Percentiles rank a stretch among this genome's conserved stretches.
Evolutionary conservation across 2,113 vertebrate genomes (phyloP).

Genomic region (Myrmecobius fasciatus): DNA sequence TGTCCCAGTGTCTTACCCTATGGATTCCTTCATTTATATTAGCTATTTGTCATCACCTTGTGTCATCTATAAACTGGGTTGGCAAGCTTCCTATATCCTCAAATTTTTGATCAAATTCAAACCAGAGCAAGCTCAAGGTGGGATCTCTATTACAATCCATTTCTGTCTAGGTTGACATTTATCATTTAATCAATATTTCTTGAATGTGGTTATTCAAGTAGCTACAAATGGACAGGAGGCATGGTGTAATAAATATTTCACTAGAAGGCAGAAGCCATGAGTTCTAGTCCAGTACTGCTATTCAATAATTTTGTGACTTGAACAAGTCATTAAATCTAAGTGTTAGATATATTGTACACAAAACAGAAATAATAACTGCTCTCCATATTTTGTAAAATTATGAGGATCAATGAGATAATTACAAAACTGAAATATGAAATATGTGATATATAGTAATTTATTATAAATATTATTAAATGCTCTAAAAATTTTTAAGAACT

Average conservation of each 20-base stretch:
- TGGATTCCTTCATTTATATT: not conserved
- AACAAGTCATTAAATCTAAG: not conserved
- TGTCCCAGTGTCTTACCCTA: not conserved
- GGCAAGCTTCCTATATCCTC: not conserved
- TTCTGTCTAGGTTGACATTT: not conserved
- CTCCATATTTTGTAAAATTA: not conserved
- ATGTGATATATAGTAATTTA: not conserved
- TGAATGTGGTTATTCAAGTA: not conserved
- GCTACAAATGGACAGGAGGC: not conserved
- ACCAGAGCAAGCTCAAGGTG: not conserved
- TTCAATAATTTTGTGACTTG: not conserved
- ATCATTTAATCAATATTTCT: not conserved
- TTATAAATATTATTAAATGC: not conserved
- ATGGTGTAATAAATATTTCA: not conserved
- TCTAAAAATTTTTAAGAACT: not conserved
- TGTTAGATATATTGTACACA: not conserved
- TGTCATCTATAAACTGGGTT: not conserved
- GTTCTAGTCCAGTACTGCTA: not conserved
- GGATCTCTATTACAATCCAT: not conserved
- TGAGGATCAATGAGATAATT: not conserved
- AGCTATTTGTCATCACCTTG: not conserved
- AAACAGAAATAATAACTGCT: not conserved
- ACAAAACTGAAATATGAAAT: not conserved
- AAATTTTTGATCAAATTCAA: not conserved
- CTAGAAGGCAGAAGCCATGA: not conserved